Evolutionary conservation across 2,888 invertebrate genomes (phyloP).

Genomic region (Notodonta ziczac): DNA sequence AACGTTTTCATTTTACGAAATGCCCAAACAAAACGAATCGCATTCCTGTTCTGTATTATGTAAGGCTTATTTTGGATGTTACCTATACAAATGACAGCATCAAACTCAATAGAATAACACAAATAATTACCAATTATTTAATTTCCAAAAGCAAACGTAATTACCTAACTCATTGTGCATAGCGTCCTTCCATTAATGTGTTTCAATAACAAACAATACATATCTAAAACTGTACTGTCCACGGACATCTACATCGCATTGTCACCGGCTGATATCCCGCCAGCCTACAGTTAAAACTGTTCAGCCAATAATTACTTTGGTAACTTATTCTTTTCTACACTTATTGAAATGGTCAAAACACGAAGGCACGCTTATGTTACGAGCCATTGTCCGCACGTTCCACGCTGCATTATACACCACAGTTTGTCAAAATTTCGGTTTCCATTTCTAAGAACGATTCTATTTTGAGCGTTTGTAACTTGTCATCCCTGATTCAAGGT

Average conservation of each 20-base stretch:
- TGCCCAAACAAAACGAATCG: too few species aligned
- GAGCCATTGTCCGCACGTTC: conserved; percentile 57
- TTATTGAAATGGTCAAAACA: conserved; percentile 77
- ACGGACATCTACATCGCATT: conserved; percentile 59
- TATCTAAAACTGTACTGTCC: conserved; percentile 44
- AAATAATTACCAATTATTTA: conserved; percentile 30
- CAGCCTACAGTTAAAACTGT: conserved; percentile 73
- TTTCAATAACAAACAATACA: conserved; percentile 43
- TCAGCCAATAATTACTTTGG: conserved; percentile 77
- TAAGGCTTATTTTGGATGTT: neutral
- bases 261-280: conserved; percentile 62
- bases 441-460: conserved; percentile 72
- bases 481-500: conserved; percentile 61
- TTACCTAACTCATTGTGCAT: conserved; percentile 37
- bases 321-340: conserved; percentile 68
- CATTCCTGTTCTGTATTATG: too few species aligned
- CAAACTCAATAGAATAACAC: conserved; percentile 5
- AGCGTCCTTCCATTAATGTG: conserved; percentile 39
- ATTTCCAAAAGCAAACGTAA: conserved; percentile 40
- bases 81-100: neutral
- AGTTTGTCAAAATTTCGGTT: conserved; percentile 83
- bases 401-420: conserved; percentile 70
- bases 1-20: too few species aligned
- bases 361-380: conserved; percentile 76
- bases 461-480: conserved; percentile 60